Conservation (phyloP, 2,888 invertebrate species). For the Stenurella melanura region DNA sequence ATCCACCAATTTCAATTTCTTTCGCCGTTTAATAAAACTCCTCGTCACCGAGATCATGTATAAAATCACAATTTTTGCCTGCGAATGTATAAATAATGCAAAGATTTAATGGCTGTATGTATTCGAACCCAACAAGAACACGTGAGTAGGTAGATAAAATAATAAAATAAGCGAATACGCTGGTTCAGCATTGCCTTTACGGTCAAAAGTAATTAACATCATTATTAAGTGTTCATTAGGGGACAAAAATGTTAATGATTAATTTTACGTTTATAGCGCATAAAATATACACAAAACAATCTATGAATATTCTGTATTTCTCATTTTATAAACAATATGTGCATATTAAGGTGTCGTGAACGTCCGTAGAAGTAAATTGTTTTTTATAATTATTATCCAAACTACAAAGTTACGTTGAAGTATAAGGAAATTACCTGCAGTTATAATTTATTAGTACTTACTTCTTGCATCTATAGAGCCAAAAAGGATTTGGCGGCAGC, state of each 20-base stretch:
- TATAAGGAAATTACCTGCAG: background rate
- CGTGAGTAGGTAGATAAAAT: conserved; percentile 1
- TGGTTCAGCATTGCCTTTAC: background rate
- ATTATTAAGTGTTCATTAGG: conserved; percentile 11
- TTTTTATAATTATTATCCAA: background rate
- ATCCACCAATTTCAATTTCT: background rate
- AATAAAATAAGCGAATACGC: background rate
- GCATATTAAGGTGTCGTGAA: conserved; percentile 1
- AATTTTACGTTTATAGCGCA: conserved; percentile 16
- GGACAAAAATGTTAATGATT: conserved; percentile 1
- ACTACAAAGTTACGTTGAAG: background rate
- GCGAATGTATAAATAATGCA: conserved; percentile 12
- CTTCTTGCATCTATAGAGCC: background rate
- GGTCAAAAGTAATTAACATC: conserved; percentile 22
- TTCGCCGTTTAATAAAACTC: conserved; percentile 1
- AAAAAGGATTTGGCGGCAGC: too few species aligned
- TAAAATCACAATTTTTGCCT: background rate
- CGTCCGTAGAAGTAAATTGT: background rate
- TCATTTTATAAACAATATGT: background rate
- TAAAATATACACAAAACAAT: conserved; percentile 13
- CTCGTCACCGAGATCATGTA: background rate
- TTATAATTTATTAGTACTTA: background rate
- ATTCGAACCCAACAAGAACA: background rate
- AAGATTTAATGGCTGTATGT: background rate
- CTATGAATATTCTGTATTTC: conserved; percentile 21